Percentiles rank a stretch among this genome's conserved stretches.
Conservation (phyloP, 2,888 invertebrate species). For the Coelogynopora nodosa region DNA sequence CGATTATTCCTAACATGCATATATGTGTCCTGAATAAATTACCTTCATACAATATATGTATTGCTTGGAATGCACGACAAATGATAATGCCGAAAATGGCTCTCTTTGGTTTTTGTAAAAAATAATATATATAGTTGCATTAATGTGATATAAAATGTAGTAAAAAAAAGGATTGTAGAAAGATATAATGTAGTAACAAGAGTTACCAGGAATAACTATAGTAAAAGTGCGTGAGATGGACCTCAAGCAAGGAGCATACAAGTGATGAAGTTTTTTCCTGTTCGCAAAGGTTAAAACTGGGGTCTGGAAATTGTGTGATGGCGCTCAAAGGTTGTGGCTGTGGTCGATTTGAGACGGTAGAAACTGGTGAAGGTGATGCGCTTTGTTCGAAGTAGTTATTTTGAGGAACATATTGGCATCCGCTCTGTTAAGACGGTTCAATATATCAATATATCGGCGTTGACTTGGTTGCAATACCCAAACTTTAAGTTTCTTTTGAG, state of each 20-base stretch:
- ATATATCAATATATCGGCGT: not conserved
- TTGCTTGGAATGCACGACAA: too few species aligned
- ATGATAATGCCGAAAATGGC: too few species aligned
- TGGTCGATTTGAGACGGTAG: constrained; percentile 6
- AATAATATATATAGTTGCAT: too few species aligned
- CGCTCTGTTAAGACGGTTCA: not conserved
- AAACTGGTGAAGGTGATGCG: too few species aligned
- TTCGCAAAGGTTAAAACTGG: not conserved
- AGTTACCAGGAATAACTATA: not conserved
- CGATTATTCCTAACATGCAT: too few species aligned
- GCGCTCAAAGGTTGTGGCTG: not conserved
- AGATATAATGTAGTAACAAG: not conserved
- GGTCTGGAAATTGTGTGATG: constrained; percentile 3
- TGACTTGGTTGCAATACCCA: not conserved
- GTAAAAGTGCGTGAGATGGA: not conserved
- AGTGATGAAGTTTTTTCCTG: constrained; percentile 15
- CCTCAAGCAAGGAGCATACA: constrained; percentile 12
- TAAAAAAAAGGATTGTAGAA: too few species aligned
- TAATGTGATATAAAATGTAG: too few species aligned
- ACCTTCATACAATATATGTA: too few species aligned
- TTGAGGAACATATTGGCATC: constrained; percentile 3
- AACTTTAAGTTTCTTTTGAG: not conserved
- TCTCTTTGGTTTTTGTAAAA: too few species aligned
- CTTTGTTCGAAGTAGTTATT: constrained; percentile 21
- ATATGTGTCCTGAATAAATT: too few species aligned